Base-by-base conservation (phyloP, 2,888 invertebrate species). In the Baccha elongata region DNA sequence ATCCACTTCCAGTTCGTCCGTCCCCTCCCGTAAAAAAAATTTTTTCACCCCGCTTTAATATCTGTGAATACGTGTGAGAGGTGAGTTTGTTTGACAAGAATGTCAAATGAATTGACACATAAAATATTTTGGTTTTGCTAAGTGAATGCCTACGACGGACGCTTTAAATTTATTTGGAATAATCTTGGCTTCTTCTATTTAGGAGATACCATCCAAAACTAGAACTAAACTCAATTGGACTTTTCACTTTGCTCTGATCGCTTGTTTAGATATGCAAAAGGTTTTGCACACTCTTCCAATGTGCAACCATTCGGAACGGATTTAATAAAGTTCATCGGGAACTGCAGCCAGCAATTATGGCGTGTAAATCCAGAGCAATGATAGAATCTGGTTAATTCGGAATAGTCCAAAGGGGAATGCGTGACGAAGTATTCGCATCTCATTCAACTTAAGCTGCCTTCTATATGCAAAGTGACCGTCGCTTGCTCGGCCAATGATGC, bases 191-290 rank as follows among this genome's bases (percentile, higher is more conserved):
- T 67, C 23, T 17, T 48, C 11, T 15, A 6, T 35, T 11, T n/a
- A 35, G 15, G 53, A 53, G 23, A 64, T 42, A 35, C 35, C 40
- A 32, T 42, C 23, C 15, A 35, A 13, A 40, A 37, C 48, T 48
- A 11, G 23, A 53, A 5, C 3, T 11, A 3, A 19, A 13, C 26
- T 32, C 23, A n/a, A n/a, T n/a, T n/a, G n/a, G n/a, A n/a, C n/a
- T n/a, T 68, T 7, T 26, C 10, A 19, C n/a, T 32, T 23, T 37
- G 8, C 42, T 13, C 44, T 11, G 80, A 81, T 75, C 44, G 42
- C 62, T 50, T 55, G 52, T 65, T 80, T 69, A 74, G 80, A 80
- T 80, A 80, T 81, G 69, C 80, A 81, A 71, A 72, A 19, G 52
- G 58, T 26, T 21, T 40, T 46, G 55, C 58, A 21, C 58, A 65